Conservation (phyloP, 1,140 invertebrate genomes). For the Drosophila sturtevanti region DNA sequence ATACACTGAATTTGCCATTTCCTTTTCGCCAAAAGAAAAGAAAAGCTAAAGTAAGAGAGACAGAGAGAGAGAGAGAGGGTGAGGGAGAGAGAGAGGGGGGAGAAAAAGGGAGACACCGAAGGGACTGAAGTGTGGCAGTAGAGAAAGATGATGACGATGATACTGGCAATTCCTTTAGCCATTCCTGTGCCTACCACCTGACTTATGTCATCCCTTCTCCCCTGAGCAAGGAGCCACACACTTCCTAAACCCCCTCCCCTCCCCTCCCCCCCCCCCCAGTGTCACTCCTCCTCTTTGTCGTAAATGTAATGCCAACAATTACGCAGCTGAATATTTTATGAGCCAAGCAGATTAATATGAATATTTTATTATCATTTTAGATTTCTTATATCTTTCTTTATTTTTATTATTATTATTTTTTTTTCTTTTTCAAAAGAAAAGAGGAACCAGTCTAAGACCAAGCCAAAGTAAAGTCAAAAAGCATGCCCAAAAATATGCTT, state of each 20-base stretch:
- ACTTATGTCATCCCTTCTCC: constrained; percentile 44
- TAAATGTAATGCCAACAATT: constrained; percentile 77
- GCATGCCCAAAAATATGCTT: constrained; percentile 75
- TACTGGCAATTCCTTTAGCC: constrained; percentile 18
- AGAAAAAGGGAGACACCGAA: not conserved
- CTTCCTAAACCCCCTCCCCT: too few species aligned
- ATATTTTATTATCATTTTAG: constrained; percentile 82
- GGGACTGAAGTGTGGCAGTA: not conserved
- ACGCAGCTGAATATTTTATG: constrained; percentile 81
- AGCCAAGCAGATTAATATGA: constrained; percentile 81
- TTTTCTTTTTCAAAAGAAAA: not conserved
- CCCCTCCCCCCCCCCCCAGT: not conserved
- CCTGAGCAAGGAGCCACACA: not conserved
- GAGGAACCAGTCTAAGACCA: constrained; percentile 26
- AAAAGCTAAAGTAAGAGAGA: not conserved
- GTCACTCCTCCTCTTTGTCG: constrained; percentile 22
- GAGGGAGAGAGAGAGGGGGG: not conserved
- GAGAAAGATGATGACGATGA: constrained; percentile 27
- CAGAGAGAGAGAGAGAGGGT: too few species aligned
- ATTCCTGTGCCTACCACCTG: constrained; percentile 2
- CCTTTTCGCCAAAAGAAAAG: constrained; percentile 17
- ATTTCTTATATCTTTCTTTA: constrained; percentile 58
- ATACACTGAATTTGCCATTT: constrained; percentile 69
- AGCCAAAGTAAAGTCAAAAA: constrained; percentile 60
- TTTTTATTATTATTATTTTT: not conserved